Base-by-base conservation (phyloP, 2,797 vertebrate genomes). In the Momotus momota region DNA sequence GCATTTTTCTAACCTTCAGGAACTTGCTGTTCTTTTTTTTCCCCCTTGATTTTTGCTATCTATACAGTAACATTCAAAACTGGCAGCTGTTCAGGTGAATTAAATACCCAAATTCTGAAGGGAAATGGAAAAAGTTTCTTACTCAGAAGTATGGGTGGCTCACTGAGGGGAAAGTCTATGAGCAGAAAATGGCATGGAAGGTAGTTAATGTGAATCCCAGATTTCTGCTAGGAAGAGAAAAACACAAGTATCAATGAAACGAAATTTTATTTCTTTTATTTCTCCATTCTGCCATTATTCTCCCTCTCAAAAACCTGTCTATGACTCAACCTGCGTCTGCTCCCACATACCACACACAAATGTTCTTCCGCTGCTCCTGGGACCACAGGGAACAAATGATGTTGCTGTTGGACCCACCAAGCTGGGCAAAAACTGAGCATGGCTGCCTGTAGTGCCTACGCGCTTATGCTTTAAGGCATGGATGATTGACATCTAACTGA, bases 351-450 rank as follows among this genome's bases (percentile, higher is more conserved):
- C 22, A 19, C 1, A 9, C 7, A 12, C 14, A 61, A 29, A 41
- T 1, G 1, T 35, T 71, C 38, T 12, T 52, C 7, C 17, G 58
- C 0, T 1, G 1, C 6, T 74, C 18, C 43, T 81, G 29, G 17
- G 43, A 45, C 17, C 12, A 4, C n/a, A 48, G 26, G 23, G 31
- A 77, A 46, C 2, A 17, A 57, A 14, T 27, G 21, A 10, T n/a
- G 8, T 22, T 77, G 55, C 20, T 81, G 10, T 20, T 49, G 55
- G 21, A 69, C 5, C 29, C 58, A 49, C 6, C 40, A 57, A 69
- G 45, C 5, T n/a, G 26, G 33, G 10, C n/a, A 78, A 25, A 81
- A 85, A 61, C 33, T 5, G 33, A n/a, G 27, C 3, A 3, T 7
- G 15, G 18, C 12, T 31, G 21, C 4, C 41, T 49, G 27, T 8